A percentile compares a stretch with the other conserved stretches of the same genome.
phyloP scores from a whole-genome alignment of 2,888 invertebrate genomes.

The Schrankia costaestrigalis region DNA sequence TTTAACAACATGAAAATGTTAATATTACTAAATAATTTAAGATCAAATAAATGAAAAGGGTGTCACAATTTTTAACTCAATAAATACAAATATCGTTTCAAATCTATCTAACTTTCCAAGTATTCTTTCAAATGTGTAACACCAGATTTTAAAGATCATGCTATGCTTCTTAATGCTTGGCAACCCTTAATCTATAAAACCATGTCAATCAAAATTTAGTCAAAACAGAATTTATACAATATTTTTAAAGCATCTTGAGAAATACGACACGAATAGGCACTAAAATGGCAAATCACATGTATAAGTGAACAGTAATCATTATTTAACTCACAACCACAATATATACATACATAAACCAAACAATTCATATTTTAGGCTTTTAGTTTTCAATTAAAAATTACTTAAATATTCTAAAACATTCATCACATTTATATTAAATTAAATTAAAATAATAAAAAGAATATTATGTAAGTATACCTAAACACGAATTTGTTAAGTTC shows the following conservation, averaged over 20 bases:
- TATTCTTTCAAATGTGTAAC: too few species aligned
- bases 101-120: too few species aligned
- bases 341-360: constrained; percentile 51
- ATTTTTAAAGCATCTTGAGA: constrained; percentile 51
- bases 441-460: constrained; percentile 17
- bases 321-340: constrained; percentile 71
- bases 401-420: constrained; percentile 10
- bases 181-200: constrained; percentile 22
- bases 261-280: constrained; percentile 67
- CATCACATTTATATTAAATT: too few species aligned
- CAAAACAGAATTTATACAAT: constrained; percentile 31
- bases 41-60: too few species aligned
- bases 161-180: too few species aligned
- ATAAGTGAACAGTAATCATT: constrained; percentile 58
- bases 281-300: constrained; percentile 74
- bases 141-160: too few species aligned
- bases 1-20: too few species aligned
- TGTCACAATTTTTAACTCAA: too few species aligned
- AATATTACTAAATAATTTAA: too few species aligned
- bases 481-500: too few species aligned
- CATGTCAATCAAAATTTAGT: constrained; percentile 12
- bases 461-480: too few species aligned
- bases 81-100: too few species aligned
- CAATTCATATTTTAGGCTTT: constrained; percentile 21
- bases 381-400: constrained; percentile 20